Base-by-base conservation (phyloP, 2,113 vertebrate species). In the Zootoca vivipara region DNA sequence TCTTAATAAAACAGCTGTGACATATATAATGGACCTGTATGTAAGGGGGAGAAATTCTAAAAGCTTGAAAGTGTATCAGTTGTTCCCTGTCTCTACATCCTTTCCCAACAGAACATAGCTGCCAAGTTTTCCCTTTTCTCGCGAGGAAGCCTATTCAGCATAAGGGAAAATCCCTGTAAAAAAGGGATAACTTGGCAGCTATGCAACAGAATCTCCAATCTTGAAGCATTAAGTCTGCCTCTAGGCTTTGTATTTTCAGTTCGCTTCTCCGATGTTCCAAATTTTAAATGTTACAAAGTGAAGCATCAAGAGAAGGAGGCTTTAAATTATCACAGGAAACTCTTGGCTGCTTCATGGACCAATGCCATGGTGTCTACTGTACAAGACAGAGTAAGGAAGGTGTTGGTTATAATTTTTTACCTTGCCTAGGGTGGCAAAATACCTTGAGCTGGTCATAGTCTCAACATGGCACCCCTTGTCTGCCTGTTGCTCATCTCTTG, bases 201-300 rank as follows among this genome's bases (percentile, higher is more conserved):
- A n/a, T n/a, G n/a, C 1, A 84, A 75, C 83, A 80, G 86, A 33
- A 40, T 84, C 13, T 64, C 2, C 64, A 89, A 87, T 38, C 89
- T 83, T 90, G 46, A 93, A 91, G 78, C 78, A 83, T 88, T 6
- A 87, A 86, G 87, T 82, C 91, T 89, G 65, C 73, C 73, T 91
- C 58, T 38, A 12, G 33, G 22, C 33, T 33, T 15, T 81, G 33
- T 4, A 38, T 38, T 64, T 62, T 82, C 35, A 82, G 30, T 40
- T 42, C 28, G 13, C n/a, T 69, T 10, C 8, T 42, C 6, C 28
- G 7, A 42, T 69, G 35, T 65, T 10, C 12, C 38, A 20, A 80
- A 58, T 79, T 33, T 56, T 35, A 40, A 82, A 82, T 40, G 62
- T 8, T 82, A 62, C 18, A 65, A 67, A 67, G 42, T 18, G 26